phyloP scores from a whole-genome alignment of 2,888 invertebrate species.

The Acholoe squamosa region DNA sequence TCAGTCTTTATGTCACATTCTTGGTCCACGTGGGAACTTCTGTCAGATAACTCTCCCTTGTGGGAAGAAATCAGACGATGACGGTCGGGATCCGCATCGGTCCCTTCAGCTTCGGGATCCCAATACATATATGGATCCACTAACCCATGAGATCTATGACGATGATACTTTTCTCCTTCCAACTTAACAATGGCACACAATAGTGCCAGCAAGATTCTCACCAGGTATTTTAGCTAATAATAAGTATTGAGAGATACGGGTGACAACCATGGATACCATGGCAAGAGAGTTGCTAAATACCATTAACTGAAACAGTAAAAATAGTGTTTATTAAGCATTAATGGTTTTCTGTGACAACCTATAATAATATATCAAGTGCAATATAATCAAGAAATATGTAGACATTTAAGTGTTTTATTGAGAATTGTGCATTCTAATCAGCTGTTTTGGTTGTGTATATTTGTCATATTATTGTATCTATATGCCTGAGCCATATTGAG shows the following conservation, averaged over 20 bases:
- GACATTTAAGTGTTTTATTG: too few species aligned
- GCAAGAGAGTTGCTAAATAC: too few species aligned
- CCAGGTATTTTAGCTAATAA: neutral
- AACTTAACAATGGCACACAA: neutral
- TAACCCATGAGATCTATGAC: neutral
- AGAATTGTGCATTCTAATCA: too few species aligned
- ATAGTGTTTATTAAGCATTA: too few species aligned
- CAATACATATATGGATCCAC: neutral
- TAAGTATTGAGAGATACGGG: neutral
- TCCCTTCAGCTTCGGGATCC: neutral
- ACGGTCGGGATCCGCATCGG: neutral
- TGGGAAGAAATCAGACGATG: neutral
- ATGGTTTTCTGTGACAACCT: too few species aligned
- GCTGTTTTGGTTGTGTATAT: too few species aligned
- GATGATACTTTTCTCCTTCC: constrained; percentile 25
- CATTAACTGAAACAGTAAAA: too few species aligned
- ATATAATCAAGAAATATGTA: too few species aligned
- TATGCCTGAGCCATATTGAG: too few species aligned
- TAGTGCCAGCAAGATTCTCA: neutral
- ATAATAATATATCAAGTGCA: too few species aligned
- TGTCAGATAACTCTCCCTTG: constrained; percentile 64
- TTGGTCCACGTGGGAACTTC: constrained; percentile 87
- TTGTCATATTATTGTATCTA: too few species aligned
- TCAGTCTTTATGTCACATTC: constrained; percentile 86
- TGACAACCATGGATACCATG: too few species aligned